A percentile compares a stretch with the other conserved stretches of the same genome.
Conservation (phyloP, 2,113 vertebrate species). For the Clarias gariepinus region DNA sequence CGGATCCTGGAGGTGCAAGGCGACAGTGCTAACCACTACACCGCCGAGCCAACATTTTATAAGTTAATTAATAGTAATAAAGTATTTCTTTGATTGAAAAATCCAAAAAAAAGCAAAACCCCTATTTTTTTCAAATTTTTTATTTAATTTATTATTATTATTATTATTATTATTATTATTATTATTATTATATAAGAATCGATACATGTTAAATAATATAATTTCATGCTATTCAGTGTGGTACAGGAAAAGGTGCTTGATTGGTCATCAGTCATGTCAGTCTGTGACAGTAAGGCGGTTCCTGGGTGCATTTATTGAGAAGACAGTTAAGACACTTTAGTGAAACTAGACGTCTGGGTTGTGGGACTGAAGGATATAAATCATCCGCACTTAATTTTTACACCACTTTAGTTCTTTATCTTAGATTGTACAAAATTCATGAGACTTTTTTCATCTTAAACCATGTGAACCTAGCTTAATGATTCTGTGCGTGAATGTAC, state of each 20-base stretch:
- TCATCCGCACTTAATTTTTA: background rate
- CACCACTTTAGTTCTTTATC: background rate
- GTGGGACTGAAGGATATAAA: background rate
- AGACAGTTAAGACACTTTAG: too few species aligned
- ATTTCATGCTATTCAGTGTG: background rate
- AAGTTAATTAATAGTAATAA: too few species aligned
- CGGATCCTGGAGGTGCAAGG: too few species aligned
- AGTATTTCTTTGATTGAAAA: too few species aligned
- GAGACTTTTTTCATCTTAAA: background rate
- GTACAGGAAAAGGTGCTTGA: background rate
- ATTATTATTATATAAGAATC: background rate
- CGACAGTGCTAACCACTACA: too few species aligned
- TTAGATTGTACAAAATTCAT: background rate
- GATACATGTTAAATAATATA: background rate
- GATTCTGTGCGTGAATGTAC: constrained; percentile 32
- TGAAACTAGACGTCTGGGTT: background rate
- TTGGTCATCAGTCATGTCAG: background rate
- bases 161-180: too few species aligned
- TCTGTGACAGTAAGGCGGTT: background rate
- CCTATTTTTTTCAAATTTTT: too few species aligned
- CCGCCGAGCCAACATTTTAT: too few species aligned
- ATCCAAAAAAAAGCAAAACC: too few species aligned
- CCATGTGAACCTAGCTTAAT: constrained; percentile 24
- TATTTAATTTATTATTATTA: too few species aligned
- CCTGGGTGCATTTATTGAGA: background rate